A percentile compares a stretch with the other conserved stretches of the same genome.
Conservation (phyloP, 2,888 invertebrate species). For the Clunio marinus region DNA sequence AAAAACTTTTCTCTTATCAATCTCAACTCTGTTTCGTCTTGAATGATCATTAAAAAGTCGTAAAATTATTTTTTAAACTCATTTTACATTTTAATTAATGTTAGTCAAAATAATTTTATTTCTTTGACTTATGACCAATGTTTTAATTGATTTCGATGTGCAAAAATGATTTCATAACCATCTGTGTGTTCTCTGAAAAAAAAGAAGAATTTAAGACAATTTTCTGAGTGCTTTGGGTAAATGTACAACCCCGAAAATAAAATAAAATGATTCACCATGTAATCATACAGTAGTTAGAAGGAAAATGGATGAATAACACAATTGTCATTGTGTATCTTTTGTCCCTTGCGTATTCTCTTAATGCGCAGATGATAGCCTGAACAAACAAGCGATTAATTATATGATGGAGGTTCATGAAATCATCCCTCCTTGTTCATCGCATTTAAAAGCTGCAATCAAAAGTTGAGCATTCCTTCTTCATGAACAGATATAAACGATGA, state of each 20-base stretch:
- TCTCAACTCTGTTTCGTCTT: neutral
- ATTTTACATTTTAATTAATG: conserved; percentile 23
- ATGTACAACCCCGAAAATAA: neutral
- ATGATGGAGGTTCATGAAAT: conserved; percentile 30
- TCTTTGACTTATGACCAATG: conserved; percentile 19
- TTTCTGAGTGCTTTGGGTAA: neutral
- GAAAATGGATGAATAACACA: neutral
- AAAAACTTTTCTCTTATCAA: neutral
- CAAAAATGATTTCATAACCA: no score
- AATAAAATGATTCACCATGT: no score
- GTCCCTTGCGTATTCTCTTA: neutral
- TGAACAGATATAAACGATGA: neutral
- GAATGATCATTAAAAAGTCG: conserved; percentile 34
- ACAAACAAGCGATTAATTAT: conserved; percentile 37
- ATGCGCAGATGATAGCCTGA: conserved; percentile 31
- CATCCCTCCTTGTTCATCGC: conserved; percentile 8
- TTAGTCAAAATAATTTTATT: neutral
- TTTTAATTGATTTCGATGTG: conserved; percentile 15
- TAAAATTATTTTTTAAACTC: conserved; percentile 32
- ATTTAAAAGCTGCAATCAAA: conserved; percentile 12
- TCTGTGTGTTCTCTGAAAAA: no score
- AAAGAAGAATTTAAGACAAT: no score
- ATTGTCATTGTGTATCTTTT: neutral
- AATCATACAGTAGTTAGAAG: neutral
- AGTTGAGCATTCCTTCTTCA: neutral